Conservation (phyloP, 2,113 vertebrate genomes). For the Hoplias malabaricus region DNA sequence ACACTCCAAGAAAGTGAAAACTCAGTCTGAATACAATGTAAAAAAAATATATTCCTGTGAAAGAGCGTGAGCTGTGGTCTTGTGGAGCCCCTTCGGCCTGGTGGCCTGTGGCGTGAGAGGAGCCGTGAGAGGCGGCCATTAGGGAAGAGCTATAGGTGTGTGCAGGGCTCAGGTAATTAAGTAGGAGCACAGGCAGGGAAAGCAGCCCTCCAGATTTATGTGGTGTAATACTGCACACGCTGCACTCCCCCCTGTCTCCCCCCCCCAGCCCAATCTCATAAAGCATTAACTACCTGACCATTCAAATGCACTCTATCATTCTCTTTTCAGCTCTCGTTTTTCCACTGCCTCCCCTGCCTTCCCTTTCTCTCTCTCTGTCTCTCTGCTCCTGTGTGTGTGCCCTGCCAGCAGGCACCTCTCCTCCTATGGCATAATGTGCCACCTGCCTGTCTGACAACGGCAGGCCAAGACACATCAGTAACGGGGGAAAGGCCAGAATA, state of each 20-base stretch:
- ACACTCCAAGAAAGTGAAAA: not conserved
- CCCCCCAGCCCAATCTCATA: conserved; percentile 60
- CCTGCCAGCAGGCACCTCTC: conserved; percentile 56
- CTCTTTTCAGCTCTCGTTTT: conserved; percentile 50
- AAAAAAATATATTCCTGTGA: not conserved
- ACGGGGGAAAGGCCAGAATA: conserved; percentile 45
- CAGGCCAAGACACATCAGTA: conserved; percentile 57
- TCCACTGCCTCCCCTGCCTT: conserved; percentile 22
- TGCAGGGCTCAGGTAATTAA: conserved; percentile 62
- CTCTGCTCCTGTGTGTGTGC: conserved; percentile 40
- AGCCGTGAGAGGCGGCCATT: conserved; percentile 48
- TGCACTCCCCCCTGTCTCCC: conserved; percentile 59
- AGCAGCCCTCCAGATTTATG: conserved; percentile 64
- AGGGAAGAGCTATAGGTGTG: conserved; percentile 59
- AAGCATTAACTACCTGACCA: conserved; percentile 70
- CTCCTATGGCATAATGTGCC: conserved; percentile 58
- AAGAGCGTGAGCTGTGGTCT: not conserved
- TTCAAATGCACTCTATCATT: conserved; percentile 65
- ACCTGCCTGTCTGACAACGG: conserved; percentile 63
- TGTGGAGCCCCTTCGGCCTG: conserved; percentile 11
- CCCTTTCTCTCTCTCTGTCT: conserved; percentile 38
- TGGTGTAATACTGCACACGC: conserved; percentile 67
- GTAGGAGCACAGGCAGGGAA: conserved; percentile 57
- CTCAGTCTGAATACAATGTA: not conserved
- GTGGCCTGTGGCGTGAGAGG: conserved; percentile 37